Evolutionary conservation across 2,888 invertebrate species (phyloP), one percentile per base, ranked within the genome.

Genomic region (Chymomyza fuscimana): DNA sequence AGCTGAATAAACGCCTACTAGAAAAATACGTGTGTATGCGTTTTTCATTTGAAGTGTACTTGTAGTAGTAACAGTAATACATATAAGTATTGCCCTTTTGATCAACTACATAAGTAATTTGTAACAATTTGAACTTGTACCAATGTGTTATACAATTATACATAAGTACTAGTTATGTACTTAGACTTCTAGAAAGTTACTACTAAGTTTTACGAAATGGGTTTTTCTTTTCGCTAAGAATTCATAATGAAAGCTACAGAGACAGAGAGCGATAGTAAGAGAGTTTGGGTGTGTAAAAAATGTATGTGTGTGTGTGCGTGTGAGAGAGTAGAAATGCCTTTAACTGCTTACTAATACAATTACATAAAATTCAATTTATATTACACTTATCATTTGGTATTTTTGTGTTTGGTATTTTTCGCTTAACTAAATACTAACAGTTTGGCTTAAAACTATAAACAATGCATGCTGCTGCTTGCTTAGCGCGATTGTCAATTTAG

Each of bases 1-100:
- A 85, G 71, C 73, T 74, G 84, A 81, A 82, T 19, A 86, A 87
- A 87, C 72, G 74, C 75, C 88, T 87, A 87, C 86, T 83, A 86
- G 78, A 78, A 80, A 87, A 87, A 83, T 87, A 87, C 76, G 74
- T 60, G 73, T 60, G 60, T 60, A 60, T 60, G 60, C 60, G 60
- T n/a, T 32, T 54, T 46, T 46, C 40, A 46, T 46, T 46, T 10
- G 6, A 46, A 32, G 32, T 32, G 40, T 46, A 46, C 40, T 46
- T 46, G 40, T 46, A 46, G 12, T 46, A 12, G 40, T 46, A 46
- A 46, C 40, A 46, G 40, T 46, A 46, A 46, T 46, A 46, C 40
- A 29, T 25, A 79, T 73, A 87, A 73, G 84, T 87, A 87, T 87
- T 87, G 83, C 82, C 78, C 73, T 32, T 80, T 87, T 7, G 40